Evolutionary conservation across 2,888 invertebrate species (phyloP).

Genomic region (Chaetogeoica ovagalla): DNA sequence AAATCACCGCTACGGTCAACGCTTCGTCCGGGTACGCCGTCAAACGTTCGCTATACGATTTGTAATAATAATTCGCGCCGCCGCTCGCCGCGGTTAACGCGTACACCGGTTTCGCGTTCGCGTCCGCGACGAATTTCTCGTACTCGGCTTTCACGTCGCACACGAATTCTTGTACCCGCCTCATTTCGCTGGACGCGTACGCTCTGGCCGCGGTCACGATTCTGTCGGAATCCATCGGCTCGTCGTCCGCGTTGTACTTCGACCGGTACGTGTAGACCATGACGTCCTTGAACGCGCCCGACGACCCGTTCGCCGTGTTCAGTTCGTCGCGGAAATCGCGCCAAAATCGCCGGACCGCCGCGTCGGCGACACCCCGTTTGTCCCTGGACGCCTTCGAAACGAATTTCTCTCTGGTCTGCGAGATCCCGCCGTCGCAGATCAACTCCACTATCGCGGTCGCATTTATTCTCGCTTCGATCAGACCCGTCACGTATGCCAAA

Average conservation of each 20-base stretch:
- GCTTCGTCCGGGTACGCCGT: not conserved
- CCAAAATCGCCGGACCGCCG: not conserved
- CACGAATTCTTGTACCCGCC: not conserved
- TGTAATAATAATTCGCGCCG: not conserved
- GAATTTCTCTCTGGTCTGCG: slow-evolving; percentile 10
- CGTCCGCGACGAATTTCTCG: not conserved
- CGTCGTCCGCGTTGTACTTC: not conserved
- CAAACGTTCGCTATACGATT: not conserved
- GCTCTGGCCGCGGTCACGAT: not conserved
- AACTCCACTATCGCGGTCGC: slow-evolving; percentile 6
- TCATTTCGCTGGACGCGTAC: slow-evolving; percentile 2
- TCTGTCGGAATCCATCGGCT: not conserved
- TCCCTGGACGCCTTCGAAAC: not conserved
- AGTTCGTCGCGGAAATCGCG: not conserved
- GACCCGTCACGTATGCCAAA: not conserved
- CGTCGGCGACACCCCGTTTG: not conserved
- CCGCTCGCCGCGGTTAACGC: not conserved
- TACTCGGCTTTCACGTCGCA: not conserved
- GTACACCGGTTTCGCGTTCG: not conserved
- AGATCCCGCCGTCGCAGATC: not conserved
- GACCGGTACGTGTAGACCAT: slow-evolving; percentile 1
- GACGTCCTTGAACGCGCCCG: not conserved
- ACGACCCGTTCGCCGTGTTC: not conserved
- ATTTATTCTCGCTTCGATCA: not conserved
- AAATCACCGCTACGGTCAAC: not conserved